Conservation (phyloP, 2,113 vertebrate species). For the Limanda limanda region DNA sequence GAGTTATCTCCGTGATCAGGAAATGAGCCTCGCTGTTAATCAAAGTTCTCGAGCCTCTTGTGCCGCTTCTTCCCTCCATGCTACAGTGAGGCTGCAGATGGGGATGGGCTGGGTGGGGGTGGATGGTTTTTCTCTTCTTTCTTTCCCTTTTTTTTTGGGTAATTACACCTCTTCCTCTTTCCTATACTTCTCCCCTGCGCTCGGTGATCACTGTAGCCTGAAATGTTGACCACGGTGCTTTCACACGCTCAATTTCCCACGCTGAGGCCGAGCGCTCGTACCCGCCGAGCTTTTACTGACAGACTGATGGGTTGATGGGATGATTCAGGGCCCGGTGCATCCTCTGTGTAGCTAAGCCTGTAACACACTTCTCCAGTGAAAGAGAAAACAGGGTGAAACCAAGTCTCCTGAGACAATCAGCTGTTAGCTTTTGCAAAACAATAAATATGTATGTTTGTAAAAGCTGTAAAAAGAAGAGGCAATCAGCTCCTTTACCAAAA, state of each 20-base stretch:
- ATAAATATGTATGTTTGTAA: neutral
- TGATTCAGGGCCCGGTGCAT: constrained; percentile 12
- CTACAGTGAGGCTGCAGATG: constrained; percentile 64
- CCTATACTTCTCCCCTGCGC: constrained; percentile 77
- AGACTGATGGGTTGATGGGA: constrained; percentile 42
- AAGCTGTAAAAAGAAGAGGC: neutral
- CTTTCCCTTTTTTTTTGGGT: constrained; percentile 28
- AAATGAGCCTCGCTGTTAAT: constrained; percentile 82
- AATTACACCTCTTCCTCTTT: constrained; percentile 80
- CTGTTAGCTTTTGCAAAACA: neutral
- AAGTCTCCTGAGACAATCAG: neutral
- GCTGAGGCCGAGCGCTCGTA: constrained; percentile 59
- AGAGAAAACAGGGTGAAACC: neutral
- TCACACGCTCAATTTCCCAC: constrained; percentile 87
- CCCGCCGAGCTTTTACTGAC: constrained; percentile 36
- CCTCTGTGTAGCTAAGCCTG: neutral
- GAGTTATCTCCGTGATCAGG: constrained; percentile 73
- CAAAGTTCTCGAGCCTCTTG: constrained; percentile 64
- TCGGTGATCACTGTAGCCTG: constrained; percentile 81
- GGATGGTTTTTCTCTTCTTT: constrained; percentile 14
- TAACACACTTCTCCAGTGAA: neutral
- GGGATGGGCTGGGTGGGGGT: constrained; percentile 31
- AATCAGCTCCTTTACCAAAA: too few species aligned
- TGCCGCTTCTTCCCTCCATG: constrained; percentile 66
- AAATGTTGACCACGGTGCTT: constrained; percentile 75